Evolutionary conservation across 2,888 invertebrate genomes (phyloP).

Genomic region (Itoplectis maculator): DNA sequence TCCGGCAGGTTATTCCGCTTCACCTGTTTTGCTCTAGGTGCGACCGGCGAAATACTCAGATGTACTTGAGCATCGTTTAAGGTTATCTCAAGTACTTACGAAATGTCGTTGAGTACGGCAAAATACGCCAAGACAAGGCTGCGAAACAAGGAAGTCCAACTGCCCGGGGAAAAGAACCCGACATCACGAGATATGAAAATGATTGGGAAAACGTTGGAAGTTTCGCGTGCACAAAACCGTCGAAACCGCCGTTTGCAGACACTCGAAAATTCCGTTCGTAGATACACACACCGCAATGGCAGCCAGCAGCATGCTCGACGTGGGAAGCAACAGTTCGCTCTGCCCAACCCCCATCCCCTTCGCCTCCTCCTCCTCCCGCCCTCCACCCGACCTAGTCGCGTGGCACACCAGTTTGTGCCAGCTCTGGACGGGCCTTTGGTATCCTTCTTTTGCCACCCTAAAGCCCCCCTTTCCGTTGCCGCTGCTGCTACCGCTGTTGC

Average conservation of each 20-base stretch:
- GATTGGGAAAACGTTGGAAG: no score
- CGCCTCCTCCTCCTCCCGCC: slow-evolving; percentile 46
- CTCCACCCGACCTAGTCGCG: slow-evolving; percentile 64
- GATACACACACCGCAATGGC: slow-evolving; percentile 31
- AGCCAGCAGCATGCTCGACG: slow-evolving; percentile 71
- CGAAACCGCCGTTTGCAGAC: slow-evolving; percentile 74
- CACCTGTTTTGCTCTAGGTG: no score
- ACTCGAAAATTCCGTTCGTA: slow-evolving; percentile 64
- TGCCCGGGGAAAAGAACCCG: neutral
- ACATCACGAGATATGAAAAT: neutral
- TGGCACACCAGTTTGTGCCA: slow-evolving; percentile 60
- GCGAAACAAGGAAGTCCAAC: no score
- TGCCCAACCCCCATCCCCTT: slow-evolving; percentile 67
- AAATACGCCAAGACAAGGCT: no score
- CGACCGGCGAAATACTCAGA: no score
- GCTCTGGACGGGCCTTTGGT: slow-evolving; percentile 47
- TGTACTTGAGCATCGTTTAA: no score
- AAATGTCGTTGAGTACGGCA: neutral
- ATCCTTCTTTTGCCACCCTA: slow-evolving; percentile 70
- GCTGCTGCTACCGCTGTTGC: no score
- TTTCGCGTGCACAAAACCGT: slow-evolving; percentile 69
- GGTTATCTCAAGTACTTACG: no score
- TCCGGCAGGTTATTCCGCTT: no score
- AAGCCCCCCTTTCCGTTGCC: slow-evolving; percentile 39
- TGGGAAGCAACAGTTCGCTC: slow-evolving; percentile 83